phyloP scores from a whole-genome alignment of 1,140 invertebrate genomes.

The Drosophila grimshawi region DNA sequence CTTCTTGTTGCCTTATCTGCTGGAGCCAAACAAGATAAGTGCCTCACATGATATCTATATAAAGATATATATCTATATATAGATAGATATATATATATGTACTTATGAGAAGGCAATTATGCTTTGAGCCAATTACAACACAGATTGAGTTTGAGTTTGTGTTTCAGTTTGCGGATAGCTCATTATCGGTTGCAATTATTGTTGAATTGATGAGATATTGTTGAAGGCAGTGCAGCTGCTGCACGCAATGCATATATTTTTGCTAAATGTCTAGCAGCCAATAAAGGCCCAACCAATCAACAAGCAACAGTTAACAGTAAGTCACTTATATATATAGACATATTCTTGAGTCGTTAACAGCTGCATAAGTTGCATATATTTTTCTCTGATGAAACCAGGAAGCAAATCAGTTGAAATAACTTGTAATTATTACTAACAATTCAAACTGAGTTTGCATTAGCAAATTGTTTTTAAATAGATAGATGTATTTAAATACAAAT shows the following conservation, averaged over 20 bases:
- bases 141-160: conserved; percentile 8
- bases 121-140: conserved; percentile 26
- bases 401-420: conserved; percentile 1
- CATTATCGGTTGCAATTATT: conserved; percentile 26
- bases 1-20: conserved; percentile 31
- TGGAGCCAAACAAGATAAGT: conserved; percentile 4
- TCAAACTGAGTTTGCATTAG: no score
- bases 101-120: not conserved
- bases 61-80: no score
- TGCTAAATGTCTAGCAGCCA: conserved; percentile 5
- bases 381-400: conserved; percentile 6
- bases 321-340: conserved; percentile 9
- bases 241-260: conserved; percentile 19
- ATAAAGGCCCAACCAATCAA: not conserved
- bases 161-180: conserved; percentile 17
- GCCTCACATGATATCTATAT: conserved; percentile 1
- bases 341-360: conserved; percentile 18
- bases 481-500: no score
- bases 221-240: not conserved
- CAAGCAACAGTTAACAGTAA: not conserved
- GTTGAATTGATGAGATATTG: conserved; percentile 21
- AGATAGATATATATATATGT: no score
- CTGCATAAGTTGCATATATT: conserved; percentile 3
- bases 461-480: no score
- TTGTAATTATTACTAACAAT: not conserved